Evolutionary conservation across 2,797 vertebrate species (phyloP).

Genomic region (Pipistrellus pipistrellus): DNA sequence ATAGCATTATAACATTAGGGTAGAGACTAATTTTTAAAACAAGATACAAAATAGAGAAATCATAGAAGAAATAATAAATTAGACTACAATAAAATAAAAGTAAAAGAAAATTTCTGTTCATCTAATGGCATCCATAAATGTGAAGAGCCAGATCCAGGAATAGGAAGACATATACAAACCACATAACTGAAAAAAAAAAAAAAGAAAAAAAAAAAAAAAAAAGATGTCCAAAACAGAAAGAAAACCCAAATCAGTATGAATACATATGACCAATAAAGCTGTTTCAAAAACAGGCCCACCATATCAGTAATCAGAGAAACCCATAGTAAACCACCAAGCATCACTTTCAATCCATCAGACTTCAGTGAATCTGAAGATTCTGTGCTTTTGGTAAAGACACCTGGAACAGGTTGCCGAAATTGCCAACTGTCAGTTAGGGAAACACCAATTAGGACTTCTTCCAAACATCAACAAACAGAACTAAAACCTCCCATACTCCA

Average conservation of each 20-base stretch:
- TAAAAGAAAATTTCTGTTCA: background rate
- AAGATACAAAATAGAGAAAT: background rate
- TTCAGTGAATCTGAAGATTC: background rate
- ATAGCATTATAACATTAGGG: background rate
- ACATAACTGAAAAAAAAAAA: background rate
- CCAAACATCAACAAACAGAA: background rate
- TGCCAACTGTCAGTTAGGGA: constrained; percentile 4
- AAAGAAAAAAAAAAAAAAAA: constrained; percentile 30
- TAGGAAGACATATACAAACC: background rate
- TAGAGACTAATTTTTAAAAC: background rate
- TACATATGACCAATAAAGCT: background rate
- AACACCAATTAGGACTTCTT: background rate
- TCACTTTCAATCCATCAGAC: background rate
- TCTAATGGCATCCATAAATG: background rate
- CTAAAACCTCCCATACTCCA: constrained; percentile 18
- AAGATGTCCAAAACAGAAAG: background rate
- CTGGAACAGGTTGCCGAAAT: background rate
- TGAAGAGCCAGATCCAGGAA: background rate
- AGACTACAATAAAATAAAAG: constrained; percentile 5
- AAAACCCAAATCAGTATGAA: background rate
- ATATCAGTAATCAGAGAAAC: background rate
- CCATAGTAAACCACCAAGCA: background rate
- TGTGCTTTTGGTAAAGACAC: background rate
- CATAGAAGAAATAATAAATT: background rate
- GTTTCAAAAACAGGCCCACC: background rate